Evolutionary conservation across 2,888 invertebrate genomes (phyloP), one percentile per base, ranked within the genome.

Genomic region (Ganaspis brasiliensis): DNA sequence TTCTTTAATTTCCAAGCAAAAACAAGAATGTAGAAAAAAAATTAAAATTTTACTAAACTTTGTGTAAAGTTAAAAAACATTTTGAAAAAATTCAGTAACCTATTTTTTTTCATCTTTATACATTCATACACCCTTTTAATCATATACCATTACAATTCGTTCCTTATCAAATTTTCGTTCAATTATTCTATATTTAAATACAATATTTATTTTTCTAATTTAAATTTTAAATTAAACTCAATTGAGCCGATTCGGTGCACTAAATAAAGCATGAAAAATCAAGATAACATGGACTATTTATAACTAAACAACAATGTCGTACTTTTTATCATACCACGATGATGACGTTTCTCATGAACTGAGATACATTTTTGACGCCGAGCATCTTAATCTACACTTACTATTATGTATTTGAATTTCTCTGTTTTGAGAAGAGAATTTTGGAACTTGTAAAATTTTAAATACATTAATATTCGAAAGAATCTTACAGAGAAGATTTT

Each of bases 341-440:
- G 21, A 45, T 67, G 45, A 80, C 75, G 76, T 76, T 83, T 87
- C 87, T 87, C 88, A 83, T 85, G 76, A 77, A 83, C 82, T 81
- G 87, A 88, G 87, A 87, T 84, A 84, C 82, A 86, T 86, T 81
- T 80, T 81, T 81, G 83, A 85, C 83, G 85, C 77, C 79, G 81
- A 79, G 80, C 86, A 85, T 84, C 83, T 79, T 75, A 37, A 19
- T 63, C 0, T 35, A 19, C 4, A 19, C 10, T 37, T 63, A 21
- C 19, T 19, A 35, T 37, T 12, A n/a, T n/a, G n/a, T n/a, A n/a
- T n/a, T n/a, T n/a, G n/a, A n/a, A n/a, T n/a, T n/a, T n/a, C n/a
- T n/a, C n/a, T n/a, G n/a, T n/a, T n/a, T n/a, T n/a, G n/a, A n/a
- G n/a, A n/a, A n/a, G n/a, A n/a, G n/a, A n/a, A n/a, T n/a, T n/a